Conservation (phyloP, 2,888 invertebrate genomes). For the Galerucella pusilla region DNA sequence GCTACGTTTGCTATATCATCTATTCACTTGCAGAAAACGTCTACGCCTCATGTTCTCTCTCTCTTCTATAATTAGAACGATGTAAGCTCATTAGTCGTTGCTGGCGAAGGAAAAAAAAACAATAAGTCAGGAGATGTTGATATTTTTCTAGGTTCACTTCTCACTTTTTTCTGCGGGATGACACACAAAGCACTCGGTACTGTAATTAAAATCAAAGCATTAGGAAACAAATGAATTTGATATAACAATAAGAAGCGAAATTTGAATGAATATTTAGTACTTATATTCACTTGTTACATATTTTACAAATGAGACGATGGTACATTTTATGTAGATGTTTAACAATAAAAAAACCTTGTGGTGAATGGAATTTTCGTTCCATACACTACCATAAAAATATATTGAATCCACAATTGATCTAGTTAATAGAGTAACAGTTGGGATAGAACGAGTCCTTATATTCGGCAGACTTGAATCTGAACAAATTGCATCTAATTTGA, state of each 20-base stretch:
- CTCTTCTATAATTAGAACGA: conserved; percentile 44
- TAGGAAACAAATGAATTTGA: neutral
- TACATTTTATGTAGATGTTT: no score
- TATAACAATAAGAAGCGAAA: neutral
- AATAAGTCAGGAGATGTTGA: conserved; percentile 7
- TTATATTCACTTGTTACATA: no score
- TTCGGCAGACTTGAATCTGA: no score
- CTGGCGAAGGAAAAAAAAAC: conserved; percentile 11
- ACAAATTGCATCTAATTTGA: no score
- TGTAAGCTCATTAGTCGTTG: conserved; percentile 32
- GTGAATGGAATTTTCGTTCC: no score
- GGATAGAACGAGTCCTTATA: no score
- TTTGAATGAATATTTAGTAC: no score
- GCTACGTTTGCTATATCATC: conserved; percentile 49
- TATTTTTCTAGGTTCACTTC: neutral
- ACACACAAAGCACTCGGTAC: neutral
- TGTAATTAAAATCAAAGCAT: neutral
- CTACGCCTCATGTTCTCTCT: conserved; percentile 47
- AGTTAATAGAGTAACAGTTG: no score
- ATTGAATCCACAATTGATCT: no score
- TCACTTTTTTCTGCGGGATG: neutral
- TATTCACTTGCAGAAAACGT: conserved; percentile 49
- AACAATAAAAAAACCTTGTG: no score
- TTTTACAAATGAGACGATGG: no score
- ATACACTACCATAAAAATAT: no score